These are phyloP conservation scores for Sturnira hondurensis DNA, from an alignment of 2,113 vertebrate species.

Conservation along the genomic window DNA sequence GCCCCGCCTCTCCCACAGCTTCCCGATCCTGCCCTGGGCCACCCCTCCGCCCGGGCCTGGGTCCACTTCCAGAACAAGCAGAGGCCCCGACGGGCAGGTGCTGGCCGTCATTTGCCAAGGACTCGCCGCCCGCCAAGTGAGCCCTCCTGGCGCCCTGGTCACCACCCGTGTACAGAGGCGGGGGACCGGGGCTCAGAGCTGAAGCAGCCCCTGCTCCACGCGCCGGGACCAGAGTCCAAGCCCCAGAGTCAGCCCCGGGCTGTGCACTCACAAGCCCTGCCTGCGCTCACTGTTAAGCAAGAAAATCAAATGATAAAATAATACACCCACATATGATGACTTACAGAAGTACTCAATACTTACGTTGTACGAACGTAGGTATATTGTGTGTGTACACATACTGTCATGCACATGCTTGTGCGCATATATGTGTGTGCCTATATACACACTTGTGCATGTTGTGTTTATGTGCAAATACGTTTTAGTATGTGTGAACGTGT, in stretches of 20 bases:
- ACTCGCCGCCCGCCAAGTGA: neutral
- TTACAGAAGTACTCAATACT: neutral
- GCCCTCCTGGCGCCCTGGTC: neutral
- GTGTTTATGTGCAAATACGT: neutral
- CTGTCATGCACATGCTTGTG: no score
- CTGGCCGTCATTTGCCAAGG: neutral
- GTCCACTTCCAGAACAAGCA: no score
- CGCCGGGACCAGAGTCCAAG: neutral
- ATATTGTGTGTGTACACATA: accelerated
- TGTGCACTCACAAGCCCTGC: accelerated
- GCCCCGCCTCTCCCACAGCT: neutral
- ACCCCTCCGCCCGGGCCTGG: no score
- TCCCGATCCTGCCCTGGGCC: neutral
- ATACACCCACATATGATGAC: no score
- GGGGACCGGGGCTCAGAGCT: neutral
- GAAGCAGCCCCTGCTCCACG: accelerated
- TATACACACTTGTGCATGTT: accelerated
- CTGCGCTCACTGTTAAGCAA: neutral
- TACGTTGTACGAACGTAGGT: accelerated
- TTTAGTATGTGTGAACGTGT: accelerated
- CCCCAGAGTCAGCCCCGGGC: accelerated
- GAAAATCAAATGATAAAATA: neutral
- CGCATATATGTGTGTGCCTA: no score
- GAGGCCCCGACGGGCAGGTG: accelerated
- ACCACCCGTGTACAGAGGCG: neutral